A percentile compares a stretch with the other conserved stretches of the same genome.
Conservation (phyloP, 2,797 vertebrate genomes). For the Heliangelus exortis region DNA sequence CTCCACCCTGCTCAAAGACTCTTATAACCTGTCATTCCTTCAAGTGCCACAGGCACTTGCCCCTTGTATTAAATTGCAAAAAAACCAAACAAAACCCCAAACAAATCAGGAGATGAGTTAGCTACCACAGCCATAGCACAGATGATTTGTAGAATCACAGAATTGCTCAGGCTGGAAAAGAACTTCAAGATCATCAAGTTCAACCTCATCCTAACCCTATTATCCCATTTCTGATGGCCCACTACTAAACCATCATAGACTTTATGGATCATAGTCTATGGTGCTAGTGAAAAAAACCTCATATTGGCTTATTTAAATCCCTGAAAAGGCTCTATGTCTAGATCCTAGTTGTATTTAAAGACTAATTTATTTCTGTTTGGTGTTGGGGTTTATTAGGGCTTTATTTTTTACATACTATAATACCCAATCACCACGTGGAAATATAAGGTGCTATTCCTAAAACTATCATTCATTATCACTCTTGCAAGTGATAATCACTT, state of each 20-base stretch:
- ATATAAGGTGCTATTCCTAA: not conserved
- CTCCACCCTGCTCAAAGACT: not conserved
- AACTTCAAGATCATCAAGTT: too few species aligned
- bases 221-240: too few species aligned
- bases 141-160: not conserved
- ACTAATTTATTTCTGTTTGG: not conserved
- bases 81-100: not conserved
- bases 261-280: not conserved
- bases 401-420: not conserved
- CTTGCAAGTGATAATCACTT: not conserved
- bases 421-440: not conserved
- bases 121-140: not conserved
- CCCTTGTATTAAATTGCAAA: not conserved
- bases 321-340: fast-evolving
- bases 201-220: too few species aligned
- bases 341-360: not conserved
- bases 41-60: not conserved
- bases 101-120: not conserved
- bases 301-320: not conserved
- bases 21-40: not conserved
- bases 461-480: not conserved
- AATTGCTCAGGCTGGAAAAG: too few species aligned
- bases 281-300: not conserved
- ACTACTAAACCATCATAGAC: too few species aligned
- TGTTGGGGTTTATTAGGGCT: not conserved